Conservation (phyloP, 2,113 vertebrate species). For the Brienomyrus brachyistius region DNA sequence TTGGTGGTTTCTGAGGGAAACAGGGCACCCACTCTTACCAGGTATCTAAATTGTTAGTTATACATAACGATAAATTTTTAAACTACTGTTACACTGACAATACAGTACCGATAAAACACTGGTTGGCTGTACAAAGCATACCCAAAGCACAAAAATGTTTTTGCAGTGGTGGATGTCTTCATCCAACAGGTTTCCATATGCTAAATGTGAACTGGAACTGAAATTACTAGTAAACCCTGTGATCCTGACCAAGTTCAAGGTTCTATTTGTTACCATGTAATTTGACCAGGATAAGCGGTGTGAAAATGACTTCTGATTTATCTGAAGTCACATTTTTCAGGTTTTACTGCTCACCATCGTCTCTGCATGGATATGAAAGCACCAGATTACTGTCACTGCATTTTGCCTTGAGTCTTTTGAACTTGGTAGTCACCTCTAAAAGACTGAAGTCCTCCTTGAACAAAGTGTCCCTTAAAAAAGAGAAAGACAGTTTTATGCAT, state of each 20-base stretch:
- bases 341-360: constrained; percentile 52
- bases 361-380: constrained; percentile 62
- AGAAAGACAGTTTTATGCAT: not conserved
- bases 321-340: not conserved
- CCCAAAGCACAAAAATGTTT: not conserved
- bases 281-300: not conserved
- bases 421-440: constrained; percentile 40
- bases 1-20: constrained; percentile 56
- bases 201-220: not conserved
- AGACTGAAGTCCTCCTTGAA: constrained; percentile 73
- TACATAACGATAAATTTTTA: not conserved
- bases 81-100: not conserved
- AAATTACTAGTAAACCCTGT: not conserved
- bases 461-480: constrained; percentile 60
- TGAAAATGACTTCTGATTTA: not conserved
- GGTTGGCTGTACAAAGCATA: not conserved
- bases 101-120: not conserved
- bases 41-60: not conserved
- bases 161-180: not conserved
- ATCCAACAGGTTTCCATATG: not conserved
- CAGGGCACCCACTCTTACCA: not conserved
- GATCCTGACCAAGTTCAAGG: not conserved
- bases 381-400: constrained; percentile 52
- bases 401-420: constrained; percentile 42
- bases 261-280: not conserved